A percentile compares a stretch with the other conserved stretches of the same genome.
These are phyloP conservation scores for Watsonalla binaria DNA, from an alignment of 2,888 invertebrate genomes.

Conservation along the genomic window DNA sequence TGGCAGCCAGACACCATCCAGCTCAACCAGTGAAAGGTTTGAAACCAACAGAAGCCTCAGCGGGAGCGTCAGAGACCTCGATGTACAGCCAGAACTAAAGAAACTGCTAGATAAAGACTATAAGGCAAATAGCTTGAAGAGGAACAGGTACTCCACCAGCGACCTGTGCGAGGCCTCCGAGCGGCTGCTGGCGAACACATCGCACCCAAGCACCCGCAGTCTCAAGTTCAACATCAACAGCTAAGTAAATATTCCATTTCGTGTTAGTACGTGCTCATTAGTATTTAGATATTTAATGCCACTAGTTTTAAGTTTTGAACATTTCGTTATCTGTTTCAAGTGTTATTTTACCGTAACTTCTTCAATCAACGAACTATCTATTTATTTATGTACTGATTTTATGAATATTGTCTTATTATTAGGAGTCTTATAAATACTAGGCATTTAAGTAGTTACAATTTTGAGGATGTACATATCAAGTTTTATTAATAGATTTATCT, in stretches of 20 bases:
- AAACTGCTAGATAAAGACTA: slow-evolving; percentile 54
- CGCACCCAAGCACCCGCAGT: slow-evolving; percentile 82
- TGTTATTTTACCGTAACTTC: slow-evolving; percentile 22
- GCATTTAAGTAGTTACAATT: slow-evolving; percentile 8
- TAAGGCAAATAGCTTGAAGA: slow-evolving; percentile 48
- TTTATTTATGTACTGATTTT: slow-evolving; percentile 14
- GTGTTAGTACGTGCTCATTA: slow-evolving; percentile 59
- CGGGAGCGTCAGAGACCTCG: slow-evolving; percentile 53
- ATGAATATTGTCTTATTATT: slow-evolving; percentile 16
- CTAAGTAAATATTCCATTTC: slow-evolving; percentile 57
- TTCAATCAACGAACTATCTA: slow-evolving; percentile 34
- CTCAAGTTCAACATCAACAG: slow-evolving; percentile 78
- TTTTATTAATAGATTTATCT: slow-evolving; percentile 29
- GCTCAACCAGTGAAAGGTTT: slow-evolving; percentile 57
- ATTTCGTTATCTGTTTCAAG: slow-evolving; percentile 22
- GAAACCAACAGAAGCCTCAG: slow-evolving; percentile 50
- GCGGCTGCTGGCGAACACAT: slow-evolving; percentile 74
- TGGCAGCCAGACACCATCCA: slow-evolving; percentile 68
- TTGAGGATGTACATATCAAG: slow-evolving; percentile 50
- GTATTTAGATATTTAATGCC: slow-evolving; percentile 40
- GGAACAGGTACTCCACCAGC: slow-evolving; percentile 83
- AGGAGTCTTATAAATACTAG: slow-evolving; percentile 12
- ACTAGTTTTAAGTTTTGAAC: slow-evolving; percentile 32
- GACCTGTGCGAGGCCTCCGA: slow-evolving; percentile 81
- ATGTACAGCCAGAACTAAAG: slow-evolving; percentile 51